Evolutionary conservation across 2,797 vertebrate species (phyloP), one percentile per base, ranked within the genome.

Genomic region (Anguilla pacifica): DNA sequence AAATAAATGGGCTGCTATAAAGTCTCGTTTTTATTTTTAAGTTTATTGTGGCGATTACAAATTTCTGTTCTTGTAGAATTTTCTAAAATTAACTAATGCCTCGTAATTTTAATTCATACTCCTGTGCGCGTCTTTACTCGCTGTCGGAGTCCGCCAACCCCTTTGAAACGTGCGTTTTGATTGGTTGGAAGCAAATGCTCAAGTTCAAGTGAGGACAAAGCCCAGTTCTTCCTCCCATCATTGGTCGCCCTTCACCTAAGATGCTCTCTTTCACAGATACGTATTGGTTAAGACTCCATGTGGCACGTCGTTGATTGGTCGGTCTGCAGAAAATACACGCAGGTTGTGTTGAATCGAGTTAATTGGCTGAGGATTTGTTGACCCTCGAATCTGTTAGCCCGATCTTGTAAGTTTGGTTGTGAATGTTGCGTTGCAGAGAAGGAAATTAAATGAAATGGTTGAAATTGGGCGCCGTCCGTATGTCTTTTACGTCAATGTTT

Each of bases 401-500:
- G 13, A 43, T 6, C 0, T 31, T 22, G 74, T 46, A 17, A 1
- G 86, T 19, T 84, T 57, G 79, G 79, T 61, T 85, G 87, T 61
- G 72, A 79, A 53, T 39, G n/a, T 28, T 79, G 46, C n/a, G 64
- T 28, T 88, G 74, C 57, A 25, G 55, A 70, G 87, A 79, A 85
- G 39, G 64, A 88, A 64, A 31, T 74, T n/a, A 77, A 67, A 31
- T 59, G 51, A 82, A 89, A 86, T 86, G 86, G 87, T 90, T 88
- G 89, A 91, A 88, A 51, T 86, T 87, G 88, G 91, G 88, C 85
- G 86, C 81, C 84, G 88, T 90, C 84, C 28, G 88, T 64, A 4
- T 87, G 79, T 46, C 53, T 49, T n/a, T 83, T 74, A 31, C n/a
- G n/a, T 84, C n/a, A 84, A 55, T 84, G 46, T 55, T 84, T 84